Percentiles rank a stretch among this genome's conserved stretches.
Evolutionary conservation across 2,888 invertebrate genomes (phyloP).

Genomic region (Lochmaea capreae): DNA sequence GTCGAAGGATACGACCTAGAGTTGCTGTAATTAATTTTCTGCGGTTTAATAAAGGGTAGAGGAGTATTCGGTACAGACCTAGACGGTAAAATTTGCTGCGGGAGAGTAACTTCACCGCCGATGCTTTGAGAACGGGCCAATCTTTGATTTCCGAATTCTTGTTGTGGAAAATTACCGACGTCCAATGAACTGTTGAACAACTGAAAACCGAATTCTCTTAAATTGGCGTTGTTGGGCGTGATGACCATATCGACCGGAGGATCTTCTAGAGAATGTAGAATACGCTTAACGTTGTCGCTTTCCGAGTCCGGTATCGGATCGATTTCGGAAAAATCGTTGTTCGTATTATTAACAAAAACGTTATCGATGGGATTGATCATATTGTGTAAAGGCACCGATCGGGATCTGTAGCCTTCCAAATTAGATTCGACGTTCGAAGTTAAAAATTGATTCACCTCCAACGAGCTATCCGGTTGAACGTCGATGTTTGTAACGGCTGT

Average conservation of each 20-base stretch:
- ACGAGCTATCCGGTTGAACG: constrained; percentile 58
- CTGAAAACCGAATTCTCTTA: constrained; percentile 53
- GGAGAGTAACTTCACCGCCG: constrained; percentile 39
- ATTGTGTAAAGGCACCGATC: constrained; percentile 76
- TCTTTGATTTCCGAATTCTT: constrained; percentile 21
- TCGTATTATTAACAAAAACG: constrained; percentile 26
- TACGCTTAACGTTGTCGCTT: constrained; percentile 74
- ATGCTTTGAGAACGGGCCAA: constrained; percentile 51
- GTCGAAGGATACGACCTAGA: constrained; percentile 85
- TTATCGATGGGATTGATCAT: constrained; percentile 44
- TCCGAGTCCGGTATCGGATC: constrained; percentile 72
- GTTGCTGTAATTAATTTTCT: constrained; percentile 58
- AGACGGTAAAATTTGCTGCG: constrained; percentile 64
- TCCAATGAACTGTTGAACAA: constrained; percentile 13
- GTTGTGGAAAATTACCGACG: constrained; percentile 32
- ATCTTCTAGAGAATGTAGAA: constrained; percentile 72
- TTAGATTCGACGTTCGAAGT: constrained; percentile 67
- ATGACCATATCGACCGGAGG: constrained; percentile 60
- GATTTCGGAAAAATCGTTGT: constrained; percentile 76
- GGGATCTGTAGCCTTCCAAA: constrained; percentile 70
- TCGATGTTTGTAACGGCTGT: constrained; percentile 41
- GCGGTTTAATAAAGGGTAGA: constrained; percentile 60
- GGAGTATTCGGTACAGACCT: constrained; percentile 80
- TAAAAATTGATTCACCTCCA: constrained; percentile 74
- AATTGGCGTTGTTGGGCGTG: constrained; percentile 48